Percentiles rank a stretch among this genome's conserved stretches.
These are phyloP conservation scores for Pseudochaenichthys georgianus DNA, from an alignment of 2,797 vertebrate species.

Conservation along the genomic window DNA sequence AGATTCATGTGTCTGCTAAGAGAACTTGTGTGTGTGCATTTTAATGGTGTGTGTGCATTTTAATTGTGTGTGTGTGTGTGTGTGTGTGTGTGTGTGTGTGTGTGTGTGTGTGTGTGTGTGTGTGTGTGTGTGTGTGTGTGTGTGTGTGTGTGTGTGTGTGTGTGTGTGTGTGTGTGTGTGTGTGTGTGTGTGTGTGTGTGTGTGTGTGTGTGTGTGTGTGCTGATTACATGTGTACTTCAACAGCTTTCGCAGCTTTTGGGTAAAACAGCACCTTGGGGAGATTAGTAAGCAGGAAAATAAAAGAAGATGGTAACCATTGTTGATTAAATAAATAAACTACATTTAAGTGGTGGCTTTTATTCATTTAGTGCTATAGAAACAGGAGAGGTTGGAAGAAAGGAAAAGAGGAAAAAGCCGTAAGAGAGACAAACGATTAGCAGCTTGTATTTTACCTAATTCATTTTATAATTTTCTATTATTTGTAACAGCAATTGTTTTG, in stretches of 20 bases:
- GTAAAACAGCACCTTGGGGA: conserved; percentile 4
- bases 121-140: too few relatives aligned
- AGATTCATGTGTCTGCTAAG: conserved; percentile 17
- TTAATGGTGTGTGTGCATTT: conserved; percentile 12
- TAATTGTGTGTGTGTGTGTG: not conserved
- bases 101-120: not conserved
- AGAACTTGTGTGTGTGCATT: conserved; percentile 1
- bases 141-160: not conserved
- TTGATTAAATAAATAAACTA: conserved; percentile 18
- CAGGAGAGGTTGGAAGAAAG: not conserved
- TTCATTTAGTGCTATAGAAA: not conserved
- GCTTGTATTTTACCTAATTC: not conserved
- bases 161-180: not conserved
- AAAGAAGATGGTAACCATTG: not conserved
- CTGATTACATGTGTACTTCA: not conserved
- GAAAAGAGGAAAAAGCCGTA: not conserved
- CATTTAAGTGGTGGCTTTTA: not conserved
- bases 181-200: too few relatives aligned
- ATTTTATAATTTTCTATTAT: not conserved
- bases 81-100: not conserved
- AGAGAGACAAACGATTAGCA: not conserved
- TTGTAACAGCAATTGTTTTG: not conserved
- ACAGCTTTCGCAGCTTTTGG: not conserved
- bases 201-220: too few relatives aligned
- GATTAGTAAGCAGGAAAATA: conserved; percentile 4